phyloP scores from a whole-genome alignment of 1,140 invertebrate species.

The Leguminivora glycinivorella region DNA sequence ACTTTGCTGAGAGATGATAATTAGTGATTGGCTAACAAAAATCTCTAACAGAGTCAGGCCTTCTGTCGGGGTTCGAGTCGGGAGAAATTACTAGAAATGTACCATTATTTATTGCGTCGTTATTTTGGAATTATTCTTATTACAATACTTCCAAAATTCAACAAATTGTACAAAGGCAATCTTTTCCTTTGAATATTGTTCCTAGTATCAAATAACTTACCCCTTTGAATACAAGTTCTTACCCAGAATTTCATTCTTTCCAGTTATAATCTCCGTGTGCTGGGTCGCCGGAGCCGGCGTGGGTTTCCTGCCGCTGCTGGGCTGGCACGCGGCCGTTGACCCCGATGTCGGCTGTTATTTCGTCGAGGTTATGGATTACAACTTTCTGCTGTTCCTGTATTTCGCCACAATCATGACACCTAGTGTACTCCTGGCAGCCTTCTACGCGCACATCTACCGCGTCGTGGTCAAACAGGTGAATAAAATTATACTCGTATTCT shows the following conservation, averaged over 20 bases:
- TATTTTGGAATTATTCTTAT: too few relatives aligned
- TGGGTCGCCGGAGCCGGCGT: slow-evolving; percentile 90
- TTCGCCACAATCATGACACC: slow-evolving; percentile 94
- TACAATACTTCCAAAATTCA: too few relatives aligned
- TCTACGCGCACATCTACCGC: slow-evolving; percentile 92
- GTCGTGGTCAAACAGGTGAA: slow-evolving; percentile 95
- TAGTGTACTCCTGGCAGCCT: slow-evolving; percentile 88
- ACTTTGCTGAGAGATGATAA: too few relatives aligned
- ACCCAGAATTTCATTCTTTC: slow-evolving; percentile 55
- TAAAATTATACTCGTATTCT: too few relatives aligned
- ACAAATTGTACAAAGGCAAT: too few relatives aligned
- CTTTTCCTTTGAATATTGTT: background rate
- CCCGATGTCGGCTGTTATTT: slow-evolving; percentile 85
- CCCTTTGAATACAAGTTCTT: background rate
- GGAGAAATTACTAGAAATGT: too few relatives aligned
- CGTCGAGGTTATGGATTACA: slow-evolving; percentile 91
- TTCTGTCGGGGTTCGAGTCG: too few relatives aligned
- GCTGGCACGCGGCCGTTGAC: slow-evolving; percentile 87
- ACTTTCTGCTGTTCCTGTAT: slow-evolving; percentile 93
- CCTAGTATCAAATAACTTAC: background rate
- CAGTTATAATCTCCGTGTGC: slow-evolving; percentile 91
- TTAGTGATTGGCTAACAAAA: too few relatives aligned
- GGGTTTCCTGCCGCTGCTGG: slow-evolving; percentile 90
- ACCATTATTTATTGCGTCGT: too few relatives aligned
- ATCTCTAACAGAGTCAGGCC: too few relatives aligned